Evolutionary conservation across 2,113 vertebrate genomes (phyloP).

Genomic region (Prionailurus viverrinus): DNA sequence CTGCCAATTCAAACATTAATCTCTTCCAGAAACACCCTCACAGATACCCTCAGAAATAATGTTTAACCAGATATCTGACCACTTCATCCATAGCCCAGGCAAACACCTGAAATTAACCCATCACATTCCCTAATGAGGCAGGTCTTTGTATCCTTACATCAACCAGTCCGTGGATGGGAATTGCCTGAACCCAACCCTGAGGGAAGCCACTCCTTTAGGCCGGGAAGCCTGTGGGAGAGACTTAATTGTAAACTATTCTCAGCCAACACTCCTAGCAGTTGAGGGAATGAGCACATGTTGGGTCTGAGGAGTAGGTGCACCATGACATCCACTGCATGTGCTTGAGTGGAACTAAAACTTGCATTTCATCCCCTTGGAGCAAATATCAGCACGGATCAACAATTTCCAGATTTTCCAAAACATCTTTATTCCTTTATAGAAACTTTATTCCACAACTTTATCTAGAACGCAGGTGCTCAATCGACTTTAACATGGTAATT

Average conservation of each 20-base stretch:
- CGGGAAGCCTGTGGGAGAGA: not conserved
- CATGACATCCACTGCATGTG: rapidly evolving
- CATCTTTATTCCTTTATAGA: not conserved
- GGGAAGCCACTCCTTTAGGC: not conserved
- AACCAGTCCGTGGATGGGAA: not conserved
- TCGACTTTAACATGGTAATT: not conserved
- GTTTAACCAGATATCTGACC: not conserved
- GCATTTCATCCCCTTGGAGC: not conserved
- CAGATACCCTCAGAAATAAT: not conserved
- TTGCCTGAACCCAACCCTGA: not conserved
- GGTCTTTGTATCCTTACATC: not conserved
- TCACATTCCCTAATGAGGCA: not conserved
- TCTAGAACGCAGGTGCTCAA: not conserved
- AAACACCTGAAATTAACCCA: not conserved
- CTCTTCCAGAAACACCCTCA: not conserved
- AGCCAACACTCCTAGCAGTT: not conserved
- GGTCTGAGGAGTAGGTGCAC: rapidly evolving
- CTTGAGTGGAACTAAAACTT: not conserved
- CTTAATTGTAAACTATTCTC: not conserved
- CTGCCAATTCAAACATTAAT: not conserved
- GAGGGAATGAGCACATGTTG: not conserved
- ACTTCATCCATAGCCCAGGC: not conserved
- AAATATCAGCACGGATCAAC: not conserved
- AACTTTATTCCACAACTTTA: not conserved
- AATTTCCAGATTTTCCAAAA: slow-evolving; percentile 28